Conservation (phyloP, 2,797 vertebrate species). For the Columba guinea region DNA sequence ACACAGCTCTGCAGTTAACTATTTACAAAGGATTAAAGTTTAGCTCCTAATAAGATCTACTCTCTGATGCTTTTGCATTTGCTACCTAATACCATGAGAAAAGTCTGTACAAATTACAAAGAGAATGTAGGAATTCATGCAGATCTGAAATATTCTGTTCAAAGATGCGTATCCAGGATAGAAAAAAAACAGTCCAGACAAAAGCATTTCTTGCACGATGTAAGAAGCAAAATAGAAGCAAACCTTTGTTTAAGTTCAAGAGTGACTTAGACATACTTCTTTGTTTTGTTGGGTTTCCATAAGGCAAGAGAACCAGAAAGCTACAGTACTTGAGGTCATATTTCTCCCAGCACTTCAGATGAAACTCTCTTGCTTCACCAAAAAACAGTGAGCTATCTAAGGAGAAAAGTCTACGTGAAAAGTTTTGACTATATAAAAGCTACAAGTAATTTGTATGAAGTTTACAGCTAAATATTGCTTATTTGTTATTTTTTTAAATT, state of each 20-base stretch:
- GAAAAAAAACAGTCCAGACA: neutral
- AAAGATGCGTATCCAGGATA: neutral
- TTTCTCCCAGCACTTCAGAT: neutral
- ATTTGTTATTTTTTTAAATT: neutral
- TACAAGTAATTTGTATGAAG: neutral
- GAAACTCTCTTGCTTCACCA: neutral
- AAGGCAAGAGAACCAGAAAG: neutral
- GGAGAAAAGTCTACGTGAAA: neutral
- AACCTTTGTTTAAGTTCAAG: neutral
- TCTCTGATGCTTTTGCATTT: slow-evolving; percentile 31
- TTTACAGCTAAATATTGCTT: neutral
- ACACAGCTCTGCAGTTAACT: slow-evolving; percentile 33
- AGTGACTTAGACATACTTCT: neutral
- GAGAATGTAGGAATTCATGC: slow-evolving; percentile 4
- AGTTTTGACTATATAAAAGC: neutral
- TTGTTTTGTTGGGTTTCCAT: neutral
- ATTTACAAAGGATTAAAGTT: slow-evolving; percentile 58
- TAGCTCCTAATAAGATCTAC: slow-evolving; percentile 54
- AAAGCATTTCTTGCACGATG: slow-evolving; percentile 1
- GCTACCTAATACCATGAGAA: slow-evolving; percentile 7
- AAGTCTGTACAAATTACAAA: slow-evolving; percentile 20
- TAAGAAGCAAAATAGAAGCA: neutral
- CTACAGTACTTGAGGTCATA: neutral
- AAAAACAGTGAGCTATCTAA: neutral
- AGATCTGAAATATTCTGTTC: slow-evolving; percentile 24